A percentile compares a stretch with the other conserved stretches of the same genome.
phyloP scores from a whole-genome alignment of 1,140 invertebrate genomes.

The Geopemphigus sp. region DNA sequence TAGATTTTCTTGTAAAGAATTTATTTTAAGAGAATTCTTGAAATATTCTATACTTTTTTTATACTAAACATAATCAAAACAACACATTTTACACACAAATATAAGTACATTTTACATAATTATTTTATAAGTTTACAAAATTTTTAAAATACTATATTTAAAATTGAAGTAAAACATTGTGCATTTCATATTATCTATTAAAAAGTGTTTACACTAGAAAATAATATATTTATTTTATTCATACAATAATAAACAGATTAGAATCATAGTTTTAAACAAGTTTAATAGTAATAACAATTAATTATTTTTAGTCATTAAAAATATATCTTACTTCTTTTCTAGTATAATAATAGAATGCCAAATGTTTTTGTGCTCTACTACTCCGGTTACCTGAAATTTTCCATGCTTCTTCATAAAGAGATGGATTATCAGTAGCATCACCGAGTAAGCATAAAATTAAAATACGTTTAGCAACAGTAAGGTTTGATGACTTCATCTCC shows the following conservation, averaged over 20 bases:
- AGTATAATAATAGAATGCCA: constrained; percentile 74
- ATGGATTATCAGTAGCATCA: constrained; percentile 69
- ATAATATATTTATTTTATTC: too few relatives aligned
- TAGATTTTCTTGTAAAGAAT: constrained; percentile 76
- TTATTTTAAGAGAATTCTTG: constrained; percentile 76
- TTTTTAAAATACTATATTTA: too few relatives aligned
- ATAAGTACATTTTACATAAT: too few relatives aligned
- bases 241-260: too few relatives aligned
- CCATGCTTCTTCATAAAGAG: constrained; percentile 86
- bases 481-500: not conserved
- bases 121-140: too few relatives aligned
- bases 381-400: constrained; percentile 77
- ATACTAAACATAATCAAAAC: constrained; percentile 62
- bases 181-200: too few relatives aligned
- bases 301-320: not conserved
- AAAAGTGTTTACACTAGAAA: too few relatives aligned
- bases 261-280: too few relatives aligned
- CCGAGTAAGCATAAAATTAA: constrained; percentile 74
- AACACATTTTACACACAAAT: too few relatives aligned
- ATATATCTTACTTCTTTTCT: constrained; percentile 60
- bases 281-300: too few relatives aligned
- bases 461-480: constrained; percentile 22
- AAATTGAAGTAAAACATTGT: too few relatives aligned
- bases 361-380: constrained; percentile 78
- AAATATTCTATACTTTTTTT: constrained; percentile 74